These are phyloP conservation scores for Nothocercus julius DNA, from an alignment of 2,113 vertebrate genomes.

Conservation along the genomic window DNA sequence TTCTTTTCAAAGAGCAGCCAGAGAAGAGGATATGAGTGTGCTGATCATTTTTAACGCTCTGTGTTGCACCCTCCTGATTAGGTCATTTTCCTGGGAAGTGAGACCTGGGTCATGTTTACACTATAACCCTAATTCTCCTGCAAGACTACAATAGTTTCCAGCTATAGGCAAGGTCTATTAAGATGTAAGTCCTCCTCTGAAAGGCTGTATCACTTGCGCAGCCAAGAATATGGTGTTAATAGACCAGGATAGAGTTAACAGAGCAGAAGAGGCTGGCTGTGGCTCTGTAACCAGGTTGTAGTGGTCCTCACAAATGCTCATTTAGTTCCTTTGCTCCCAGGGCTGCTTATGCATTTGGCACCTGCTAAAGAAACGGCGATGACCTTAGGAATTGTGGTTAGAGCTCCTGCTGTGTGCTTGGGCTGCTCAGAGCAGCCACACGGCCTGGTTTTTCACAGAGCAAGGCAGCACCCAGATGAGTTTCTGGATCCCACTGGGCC, in stretches of 20 bases:
- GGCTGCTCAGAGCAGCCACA: background rate
- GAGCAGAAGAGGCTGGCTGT: background rate
- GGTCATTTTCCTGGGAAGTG: background rate
- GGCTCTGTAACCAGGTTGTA: background rate
- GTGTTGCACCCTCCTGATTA: rapidly evolving
- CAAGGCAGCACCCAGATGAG: rapidly evolving
- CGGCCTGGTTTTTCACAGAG: background rate
- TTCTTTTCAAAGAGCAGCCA: background rate
- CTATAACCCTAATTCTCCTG: background rate
- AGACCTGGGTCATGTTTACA: background rate
- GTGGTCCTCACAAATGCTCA: background rate
- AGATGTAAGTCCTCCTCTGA: background rate
- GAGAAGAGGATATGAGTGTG: background rate
- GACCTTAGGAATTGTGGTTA: background rate
- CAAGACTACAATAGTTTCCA: background rate
- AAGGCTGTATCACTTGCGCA: rapidly evolving
- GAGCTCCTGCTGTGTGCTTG: background rate
- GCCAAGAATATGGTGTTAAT: rapidly evolving
- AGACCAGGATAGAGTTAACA: background rate
- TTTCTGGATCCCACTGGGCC: background rate
- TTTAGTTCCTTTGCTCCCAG: background rate
- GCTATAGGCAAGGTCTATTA: background rate
- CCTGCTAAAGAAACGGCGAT: background rate
- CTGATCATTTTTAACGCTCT: background rate
- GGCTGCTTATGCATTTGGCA: background rate